Evolutionary conservation across 2,797 vertebrate species (phyloP).

Genomic region (Xyrichtys novacula): DNA sequence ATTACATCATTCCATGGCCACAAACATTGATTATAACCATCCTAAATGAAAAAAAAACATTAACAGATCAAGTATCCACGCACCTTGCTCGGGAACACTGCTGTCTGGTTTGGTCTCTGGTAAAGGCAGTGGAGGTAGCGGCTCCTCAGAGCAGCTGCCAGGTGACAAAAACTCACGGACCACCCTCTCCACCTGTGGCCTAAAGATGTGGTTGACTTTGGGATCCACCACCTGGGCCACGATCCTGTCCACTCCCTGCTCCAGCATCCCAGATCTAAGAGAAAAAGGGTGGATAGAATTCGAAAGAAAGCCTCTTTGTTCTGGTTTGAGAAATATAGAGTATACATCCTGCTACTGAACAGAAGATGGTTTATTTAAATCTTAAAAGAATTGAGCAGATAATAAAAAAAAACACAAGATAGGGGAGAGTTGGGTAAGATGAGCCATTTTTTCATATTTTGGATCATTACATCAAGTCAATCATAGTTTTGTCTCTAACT

Average conservation of each 20-base stretch:
- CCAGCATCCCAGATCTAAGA: conserved; percentile 96
- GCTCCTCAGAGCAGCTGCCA: conserved; percentile 88
- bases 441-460: too few relatives aligned
- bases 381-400: too few relatives aligned
- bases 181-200: conserved; percentile 97
- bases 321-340: background rate
- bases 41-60: background rate
- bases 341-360: background rate
- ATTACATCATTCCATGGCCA: background rate
- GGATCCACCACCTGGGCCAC: conserved; percentile 99
- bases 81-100: conserved; percentile 85
- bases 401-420: too few relatives aligned
- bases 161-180: conserved; percentile 96
- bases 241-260: conserved; percentile 98
- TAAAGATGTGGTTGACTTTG: conserved; percentile 97
- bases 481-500: too few relatives aligned
- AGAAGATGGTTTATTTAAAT: background rate
- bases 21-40: background rate
- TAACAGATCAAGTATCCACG: background rate
- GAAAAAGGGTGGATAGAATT: background rate
- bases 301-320: background rate
- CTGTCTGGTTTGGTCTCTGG: conserved; percentile 85
- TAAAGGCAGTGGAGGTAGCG: conserved; percentile 53
- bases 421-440: too few relatives aligned
- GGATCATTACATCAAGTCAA: too few relatives aligned